Percentiles rank a stretch among this genome's conserved stretches.
These are phyloP conservation scores for Diacarnus erythraeanus DNA, from an alignment of 37 sponge, comb jelly and placozoan species.

Conservation along the genomic window DNA sequence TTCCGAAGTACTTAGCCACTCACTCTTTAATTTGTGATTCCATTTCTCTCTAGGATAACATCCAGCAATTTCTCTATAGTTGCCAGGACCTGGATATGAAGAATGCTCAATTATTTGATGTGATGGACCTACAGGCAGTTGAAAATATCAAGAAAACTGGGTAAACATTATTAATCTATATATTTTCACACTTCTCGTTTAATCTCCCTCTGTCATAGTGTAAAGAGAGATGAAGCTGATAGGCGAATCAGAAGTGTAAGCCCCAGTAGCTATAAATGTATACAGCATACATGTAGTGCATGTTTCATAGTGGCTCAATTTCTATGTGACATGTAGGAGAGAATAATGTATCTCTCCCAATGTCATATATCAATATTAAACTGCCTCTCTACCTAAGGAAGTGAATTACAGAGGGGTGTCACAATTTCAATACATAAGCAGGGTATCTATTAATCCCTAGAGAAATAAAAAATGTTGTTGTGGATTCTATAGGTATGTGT, in stretches of 20 bases:
- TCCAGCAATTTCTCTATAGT: slow-evolving; percentile 68
- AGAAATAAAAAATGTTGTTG: neutral
- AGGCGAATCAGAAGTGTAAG: slow-evolving; percentile 64
- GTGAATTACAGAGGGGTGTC: too few species aligned
- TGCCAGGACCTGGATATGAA: slow-evolving; percentile 76
- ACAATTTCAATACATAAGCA: too few species aligned
- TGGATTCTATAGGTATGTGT: slow-evolving; percentile 61
- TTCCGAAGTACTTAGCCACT: neutral
- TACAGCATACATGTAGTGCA: too few species aligned
- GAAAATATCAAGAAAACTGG: slow-evolving; percentile 9
- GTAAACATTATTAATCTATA: slow-evolving; percentile 20
- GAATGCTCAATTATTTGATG: slow-evolving; percentile 79
- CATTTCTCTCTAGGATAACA: slow-evolving; percentile 66
- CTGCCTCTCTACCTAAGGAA: too few species aligned
- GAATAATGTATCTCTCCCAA: too few species aligned
- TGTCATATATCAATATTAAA: too few species aligned
- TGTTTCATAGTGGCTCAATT: too few species aligned
- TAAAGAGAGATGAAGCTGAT: slow-evolving; percentile 44
- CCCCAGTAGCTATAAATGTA: too few species aligned
- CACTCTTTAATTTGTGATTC: neutral
- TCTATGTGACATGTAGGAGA: too few species aligned
- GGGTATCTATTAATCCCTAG: too few species aligned
- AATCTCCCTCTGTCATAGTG: too few species aligned
- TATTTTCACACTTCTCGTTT: neutral
- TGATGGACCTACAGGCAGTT: slow-evolving; percentile 77